Evolutionary conservation across 2,113 vertebrate species (phyloP), one percentile per base, ranked within the genome.

Genomic region (Dolichotis patagonum): DNA sequence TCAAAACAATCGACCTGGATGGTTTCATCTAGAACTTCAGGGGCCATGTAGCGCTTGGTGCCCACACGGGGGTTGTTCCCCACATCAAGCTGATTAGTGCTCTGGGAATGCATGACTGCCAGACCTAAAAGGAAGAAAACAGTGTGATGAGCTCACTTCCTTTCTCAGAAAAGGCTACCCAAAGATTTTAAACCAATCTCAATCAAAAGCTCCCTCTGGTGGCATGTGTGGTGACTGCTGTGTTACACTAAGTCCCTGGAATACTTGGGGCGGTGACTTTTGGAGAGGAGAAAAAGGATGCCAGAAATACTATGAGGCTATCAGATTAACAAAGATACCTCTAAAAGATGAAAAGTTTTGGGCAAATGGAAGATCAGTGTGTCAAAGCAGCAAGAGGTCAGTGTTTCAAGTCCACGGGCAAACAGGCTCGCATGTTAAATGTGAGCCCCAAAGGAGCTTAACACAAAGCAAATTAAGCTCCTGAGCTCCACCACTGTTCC

Each of bases 1-100:
- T 99, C 99, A 0, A 99, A 99, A 97, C 99, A 99, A 98, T 99
- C 99, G 69, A 99, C 99, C 98, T 99, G 99, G 98, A 99, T 99
- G 0, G 98, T 99, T 97, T 99, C 99, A 13, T 99, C 99, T 41
- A 99, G 97, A 46, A 99, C 99, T 69, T 99, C 99, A 0, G 99
- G 99, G 2, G 99, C 99, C 99, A 99, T 99, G 98, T 99, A 99
- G 94, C 99, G 99, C 91, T 99, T 99, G 93, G 99, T 99, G 60
- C 99, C 99, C 94, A 99, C 99, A 0, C 99, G 99, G 7, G 99
- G 99, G 54, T 99, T 99, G 98, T 99, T 99, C 13, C 99, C 99
- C 97, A 99, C 99, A 0, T 99, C 99, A 82, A 99, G 62, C 98
- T 99, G 99, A 17, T 99, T 99, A 8, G 99, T 99, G 98, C 99